These are phyloP conservation scores for Euwallacea similis DNA, from an alignment of 1,140 invertebrate species.

Conservation along the genomic window DNA sequence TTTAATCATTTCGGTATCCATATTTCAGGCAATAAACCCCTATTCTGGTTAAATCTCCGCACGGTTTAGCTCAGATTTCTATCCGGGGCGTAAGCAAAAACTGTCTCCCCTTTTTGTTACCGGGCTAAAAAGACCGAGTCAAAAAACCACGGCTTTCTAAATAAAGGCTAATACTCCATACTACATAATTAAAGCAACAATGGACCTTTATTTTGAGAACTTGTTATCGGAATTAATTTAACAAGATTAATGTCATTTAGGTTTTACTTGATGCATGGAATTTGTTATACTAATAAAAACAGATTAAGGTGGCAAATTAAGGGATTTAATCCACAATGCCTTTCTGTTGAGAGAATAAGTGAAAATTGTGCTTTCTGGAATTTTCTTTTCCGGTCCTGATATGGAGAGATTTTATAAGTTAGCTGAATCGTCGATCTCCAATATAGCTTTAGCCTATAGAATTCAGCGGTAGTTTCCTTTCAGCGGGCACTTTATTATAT, in stretches of 20 bases:
- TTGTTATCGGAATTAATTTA: background rate
- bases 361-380: background rate
- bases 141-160: background rate
- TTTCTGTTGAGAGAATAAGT: background rate
- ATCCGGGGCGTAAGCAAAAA: background rate
- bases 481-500: constrained; percentile 3
- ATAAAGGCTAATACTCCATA: background rate
- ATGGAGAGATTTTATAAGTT: constrained; percentile 4
- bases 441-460: constrained; percentile 10
- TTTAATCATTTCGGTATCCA: no score
- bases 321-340: no score
- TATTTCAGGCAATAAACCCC: background rate
- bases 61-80: background rate
- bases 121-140: background rate
- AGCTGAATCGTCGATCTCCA: constrained; percentile 10
- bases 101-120: background rate
- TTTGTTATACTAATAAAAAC: no score
- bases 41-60: constrained; percentile 1
- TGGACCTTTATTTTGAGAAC: background rate
- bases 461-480: constrained; percentile 11
- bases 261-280: background rate
- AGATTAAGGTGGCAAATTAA: no score
- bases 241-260: background rate
- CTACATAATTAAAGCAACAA: constrained; percentile 3
- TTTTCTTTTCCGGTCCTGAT: constrained; percentile 3